Percentiles rank a stretch among this genome's conserved stretches.
Conservation (phyloP, 1,140 invertebrate species). For the Hylaeus volcanicus region DNA sequence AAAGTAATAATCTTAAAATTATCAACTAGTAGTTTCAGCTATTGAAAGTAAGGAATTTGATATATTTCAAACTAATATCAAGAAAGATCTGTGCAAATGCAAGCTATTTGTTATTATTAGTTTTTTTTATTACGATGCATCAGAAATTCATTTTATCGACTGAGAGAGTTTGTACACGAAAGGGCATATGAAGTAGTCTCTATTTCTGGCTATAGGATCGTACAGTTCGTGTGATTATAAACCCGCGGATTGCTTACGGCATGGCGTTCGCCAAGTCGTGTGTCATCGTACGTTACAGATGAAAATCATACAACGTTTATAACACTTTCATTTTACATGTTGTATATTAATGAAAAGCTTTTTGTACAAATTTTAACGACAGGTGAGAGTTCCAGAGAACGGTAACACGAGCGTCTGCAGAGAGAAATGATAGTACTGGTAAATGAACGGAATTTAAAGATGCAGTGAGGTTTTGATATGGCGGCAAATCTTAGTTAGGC, state of each 20-base stretch:
- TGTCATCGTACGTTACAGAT: constrained; percentile 70
- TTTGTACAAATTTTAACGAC: constrained; percentile 40
- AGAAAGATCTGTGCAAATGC: no score
- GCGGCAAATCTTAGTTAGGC: constrained; percentile 72
- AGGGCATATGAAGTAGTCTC: constrained; percentile 30
- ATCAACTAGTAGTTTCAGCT: no score
- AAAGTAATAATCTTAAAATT: no score
- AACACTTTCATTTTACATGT: constrained; percentile 49
- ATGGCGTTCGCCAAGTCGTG: constrained; percentile 74
- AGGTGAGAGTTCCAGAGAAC: constrained; percentile 53
- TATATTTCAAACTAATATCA: no score
- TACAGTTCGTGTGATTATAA: constrained; percentile 27
- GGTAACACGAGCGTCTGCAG: constrained; percentile 9
- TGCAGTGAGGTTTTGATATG: constrained; percentile 66
- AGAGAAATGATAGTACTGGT: constrained; percentile 9
- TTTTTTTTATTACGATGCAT: background rate
- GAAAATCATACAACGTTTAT: constrained; percentile 57
- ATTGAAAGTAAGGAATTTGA: no score
- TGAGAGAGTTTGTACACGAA: constrained; percentile 7
- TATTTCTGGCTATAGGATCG: constrained; percentile 49
- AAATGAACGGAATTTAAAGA: constrained; percentile 29
- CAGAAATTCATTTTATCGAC: constrained; percentile 26
- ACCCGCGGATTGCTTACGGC: constrained; percentile 59
- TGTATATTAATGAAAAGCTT: constrained; percentile 54
- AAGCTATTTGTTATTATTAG: no score